Base-by-base conservation (phyloP, 53 echinoderm and acorn worm species). In the Patiria pectinifera region DNA sequence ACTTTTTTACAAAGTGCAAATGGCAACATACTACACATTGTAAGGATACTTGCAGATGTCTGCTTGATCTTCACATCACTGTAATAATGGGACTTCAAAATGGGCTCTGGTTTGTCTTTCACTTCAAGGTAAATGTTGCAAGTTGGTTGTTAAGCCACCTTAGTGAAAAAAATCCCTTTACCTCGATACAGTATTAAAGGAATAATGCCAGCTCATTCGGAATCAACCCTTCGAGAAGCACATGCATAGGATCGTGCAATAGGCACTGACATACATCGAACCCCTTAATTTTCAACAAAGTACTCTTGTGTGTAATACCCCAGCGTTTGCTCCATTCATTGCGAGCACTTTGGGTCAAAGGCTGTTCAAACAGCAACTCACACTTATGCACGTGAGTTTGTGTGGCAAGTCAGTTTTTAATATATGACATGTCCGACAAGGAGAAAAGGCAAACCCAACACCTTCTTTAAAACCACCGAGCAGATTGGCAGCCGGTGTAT, bases 401-500 rank as follows among this genome's bases (percentile, higher is more conserved):
- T 53, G 5, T 26, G 19, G 87, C 87, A 87, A 87, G 72, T 71
- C 87, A 24, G 58, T 24, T 14, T 82, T 16, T 18, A 49, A 16
- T 58, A 59, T 82, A 59, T 82, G 82, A 82, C 82, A 82, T 48
- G 82, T 82, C 59, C 82, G 53, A 48, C 82, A 82, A 59, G 82
- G 82, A 48, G 82, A 82, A 82, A 58, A 82, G 49, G 48, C 82
- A 82, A 48, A 82, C 49, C 48, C 82, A 49, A 85, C 59, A 18
- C 93, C 91, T 83, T 95, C 49, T 49, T 49, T 95, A 81, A 96
- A 96, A n/a, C 92, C 92, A 48, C 93, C 96, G 35, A 96, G 69
- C 94, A 91, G 92, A 35, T 93, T 70, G 44, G 94, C 91, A 89
- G 94, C 96, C 62, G 82, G 94, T 82, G 94, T 96, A 76, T 96